phyloP scores from a whole-genome alignment of 2,113 vertebrate genomes.

The Mesocricetus auratus region DNA sequence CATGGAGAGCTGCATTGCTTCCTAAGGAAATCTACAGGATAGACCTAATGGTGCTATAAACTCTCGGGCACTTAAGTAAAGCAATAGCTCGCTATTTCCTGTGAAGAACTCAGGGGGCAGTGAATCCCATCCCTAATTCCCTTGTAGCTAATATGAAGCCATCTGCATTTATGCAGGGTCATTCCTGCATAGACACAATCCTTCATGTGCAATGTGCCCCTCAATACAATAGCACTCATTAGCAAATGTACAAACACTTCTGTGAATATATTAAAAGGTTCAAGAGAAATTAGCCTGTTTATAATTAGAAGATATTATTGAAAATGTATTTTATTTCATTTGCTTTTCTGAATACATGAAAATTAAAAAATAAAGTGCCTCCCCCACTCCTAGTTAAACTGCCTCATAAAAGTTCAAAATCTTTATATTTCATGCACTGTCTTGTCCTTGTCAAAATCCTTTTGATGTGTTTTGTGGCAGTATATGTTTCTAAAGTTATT shows the following conservation, averaged over 20 bases:
- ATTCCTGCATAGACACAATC: constrained; percentile 9
- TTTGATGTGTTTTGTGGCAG: background rate
- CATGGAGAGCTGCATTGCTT: background rate
- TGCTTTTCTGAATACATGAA: constrained; percentile 66
- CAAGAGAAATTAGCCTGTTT: constrained; percentile 74
- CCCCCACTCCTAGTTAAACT: background rate
- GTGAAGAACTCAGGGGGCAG: constrained; percentile 33
- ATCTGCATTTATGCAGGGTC: constrained; percentile 71
- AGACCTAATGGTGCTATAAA: constrained; percentile 6
- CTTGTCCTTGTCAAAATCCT: constrained; percentile 44
- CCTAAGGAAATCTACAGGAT: constrained; percentile 37
- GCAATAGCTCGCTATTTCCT: constrained; percentile 37
- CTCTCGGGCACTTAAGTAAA: constrained; percentile 10
- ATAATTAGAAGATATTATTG: constrained; percentile 75
- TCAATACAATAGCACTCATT: constrained; percentile 70
- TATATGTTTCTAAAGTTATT: constrained; percentile 22
- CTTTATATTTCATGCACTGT: constrained; percentile 22
- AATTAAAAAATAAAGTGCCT: constrained; percentile 27
- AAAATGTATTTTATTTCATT: constrained; percentile 79
- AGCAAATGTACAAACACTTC: constrained; percentile 72
- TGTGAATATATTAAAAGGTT: constrained; percentile 74
- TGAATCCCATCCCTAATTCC: constrained; percentile 34
- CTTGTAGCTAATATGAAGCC: background rate
- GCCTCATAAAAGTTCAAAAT: constrained; percentile 14
- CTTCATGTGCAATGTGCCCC: constrained; percentile 47